Base-by-base conservation (phyloP, 2,797 vertebrate genomes). In the Scolopax bukidnonensis region DNA sequence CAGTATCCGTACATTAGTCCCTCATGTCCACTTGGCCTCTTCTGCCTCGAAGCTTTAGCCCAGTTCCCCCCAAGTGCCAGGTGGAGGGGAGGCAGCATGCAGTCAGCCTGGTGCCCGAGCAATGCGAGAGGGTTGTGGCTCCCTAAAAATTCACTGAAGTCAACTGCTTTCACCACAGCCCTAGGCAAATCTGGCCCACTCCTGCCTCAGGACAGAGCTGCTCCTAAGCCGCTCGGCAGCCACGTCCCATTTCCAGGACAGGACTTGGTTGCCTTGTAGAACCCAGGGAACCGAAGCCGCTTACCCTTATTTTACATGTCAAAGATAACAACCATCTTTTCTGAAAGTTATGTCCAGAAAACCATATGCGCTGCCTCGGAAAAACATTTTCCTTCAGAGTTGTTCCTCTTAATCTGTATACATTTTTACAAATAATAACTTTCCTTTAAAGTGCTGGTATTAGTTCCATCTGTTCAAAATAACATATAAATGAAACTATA, bases 381-480 rank as follows among this genome's bases (percentile, higher is more conserved):
- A 91, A 83, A 94, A 74, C 84, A 56, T 87, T 93, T 84, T 89
- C n/a, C 45, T 96, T 90, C 47, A 53, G 84, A 89, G 67, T 95
- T 84, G 74, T 78, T 93, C 54, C 65, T 63, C 54, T 90, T 93
- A 89, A 94, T 84, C 90, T 93, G 91, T 82, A 53, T 85, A 77
- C 65, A 73, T 97, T 96, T 90, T 71, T 89, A 82, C 93, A 87
- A 94, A 65, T 81, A 96, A 91, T 61, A 88, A 84, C 70, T 79
- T 93, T 63, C 71, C 74, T 90, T 80, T 70, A 92, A 87, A 87
- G 53, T 1, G 0, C 60, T 9, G 19, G 53, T 61, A 75, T 93
- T 92, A 3, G 6, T 87, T 91, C 76, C 27, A 57, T 92, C 87
- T 71, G 65, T 63, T 93, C 61, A 78, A 91, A 97, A 81, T 85